These are phyloP conservation scores for Eulithis testata DNA, from an alignment of 2,888 invertebrate species.

Conservation along the genomic window DNA sequence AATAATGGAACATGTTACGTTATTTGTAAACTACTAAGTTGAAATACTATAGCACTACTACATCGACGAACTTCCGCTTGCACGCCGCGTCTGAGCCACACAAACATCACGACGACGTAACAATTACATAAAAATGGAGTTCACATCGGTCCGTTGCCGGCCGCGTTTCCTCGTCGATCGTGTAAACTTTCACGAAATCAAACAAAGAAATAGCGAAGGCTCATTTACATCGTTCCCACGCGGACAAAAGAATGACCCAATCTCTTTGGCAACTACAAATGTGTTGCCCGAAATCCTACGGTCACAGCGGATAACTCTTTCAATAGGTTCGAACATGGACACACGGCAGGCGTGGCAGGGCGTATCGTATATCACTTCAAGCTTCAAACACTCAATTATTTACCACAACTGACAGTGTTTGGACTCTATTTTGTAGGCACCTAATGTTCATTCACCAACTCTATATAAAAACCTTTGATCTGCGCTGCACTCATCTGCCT, in stretches of 20 bases:
- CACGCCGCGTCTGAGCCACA: constrained; percentile 50
- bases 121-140: constrained; percentile 84
- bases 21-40: too few species aligned
- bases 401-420: background rate
- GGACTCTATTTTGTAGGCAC: too few species aligned
- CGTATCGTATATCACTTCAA: constrained; percentile 29
- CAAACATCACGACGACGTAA: constrained; percentile 70
- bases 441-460: too few species aligned
- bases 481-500: too few species aligned
- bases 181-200: constrained; percentile 85
- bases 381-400: constrained; percentile 3
- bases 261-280: constrained; percentile 80
- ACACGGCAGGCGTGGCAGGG: constrained; percentile 27
- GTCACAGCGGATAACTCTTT: constrained; percentile 63
- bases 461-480: too few species aligned
- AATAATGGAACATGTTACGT: too few species aligned
- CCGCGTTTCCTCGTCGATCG: constrained; percentile 82
- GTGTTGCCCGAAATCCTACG: constrained; percentile 79
- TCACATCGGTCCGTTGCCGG: constrained; percentile 78
- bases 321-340: constrained; percentile 30
- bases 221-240: constrained; percentile 84
- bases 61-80: constrained; percentile 42
- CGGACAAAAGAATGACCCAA: constrained; percentile 83
- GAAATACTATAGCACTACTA: background rate
- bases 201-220: constrained; percentile 83